A percentile compares a stretch with the other conserved stretches of the same genome.
phyloP scores from a whole-genome alignment of 2,888 invertebrate genomes.

The Tenodera sinensis region DNA sequence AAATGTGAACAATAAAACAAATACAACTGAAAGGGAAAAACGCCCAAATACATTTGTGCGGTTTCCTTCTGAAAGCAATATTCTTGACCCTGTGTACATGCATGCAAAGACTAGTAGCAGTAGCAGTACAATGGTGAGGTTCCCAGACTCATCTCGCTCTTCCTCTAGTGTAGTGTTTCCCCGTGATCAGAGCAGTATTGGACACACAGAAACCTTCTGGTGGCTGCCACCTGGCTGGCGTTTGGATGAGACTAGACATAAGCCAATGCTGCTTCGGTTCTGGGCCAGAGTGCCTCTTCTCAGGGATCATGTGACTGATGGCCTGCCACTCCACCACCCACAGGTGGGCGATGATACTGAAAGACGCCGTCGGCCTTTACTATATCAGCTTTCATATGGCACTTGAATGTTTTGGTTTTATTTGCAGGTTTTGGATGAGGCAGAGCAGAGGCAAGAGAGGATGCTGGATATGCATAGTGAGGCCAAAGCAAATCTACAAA shows the following conservation, averaged over 20 bases:
- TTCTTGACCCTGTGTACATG: background rate
- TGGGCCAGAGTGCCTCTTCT: conserved; percentile 16
- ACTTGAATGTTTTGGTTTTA: background rate
- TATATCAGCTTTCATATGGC: background rate
- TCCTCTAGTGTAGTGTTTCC: background rate
- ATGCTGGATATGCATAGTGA: background rate
- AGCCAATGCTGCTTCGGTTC: conserved; percentile 13
- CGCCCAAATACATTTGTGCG: background rate
- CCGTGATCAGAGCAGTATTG: background rate
- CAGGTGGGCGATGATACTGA: background rate
- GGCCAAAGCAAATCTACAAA: background rate
- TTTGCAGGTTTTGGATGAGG: background rate
- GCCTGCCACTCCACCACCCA: background rate
- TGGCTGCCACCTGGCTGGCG: conserved; percentile 25
- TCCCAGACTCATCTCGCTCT: background rate
- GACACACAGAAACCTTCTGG: conserved; percentile 8
- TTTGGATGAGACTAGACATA: conserved; percentile 15
- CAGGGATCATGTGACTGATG: background rate
- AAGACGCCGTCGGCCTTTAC: background rate
- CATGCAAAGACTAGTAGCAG: background rate
- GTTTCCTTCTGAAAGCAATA: background rate
- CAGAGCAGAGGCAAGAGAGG: background rate
- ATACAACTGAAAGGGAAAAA: background rate
- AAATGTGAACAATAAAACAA: background rate
- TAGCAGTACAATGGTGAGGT: background rate